Base-by-base conservation (phyloP, 2,888 invertebrate species). In the Hecatera dysodea region DNA sequence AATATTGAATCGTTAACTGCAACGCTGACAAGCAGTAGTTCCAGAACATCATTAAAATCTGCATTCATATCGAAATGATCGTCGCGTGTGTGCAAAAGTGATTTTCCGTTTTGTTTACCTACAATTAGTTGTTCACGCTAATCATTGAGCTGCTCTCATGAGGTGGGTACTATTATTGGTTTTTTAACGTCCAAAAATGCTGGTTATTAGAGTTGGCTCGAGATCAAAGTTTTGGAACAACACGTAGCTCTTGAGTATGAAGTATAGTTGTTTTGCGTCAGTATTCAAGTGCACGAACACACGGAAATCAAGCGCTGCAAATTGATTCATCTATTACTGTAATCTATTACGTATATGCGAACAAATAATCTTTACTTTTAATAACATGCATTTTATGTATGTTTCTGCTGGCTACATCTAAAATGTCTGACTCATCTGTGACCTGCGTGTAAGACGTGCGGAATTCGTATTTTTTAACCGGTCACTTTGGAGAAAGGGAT, bases 81-180 rank as follows among this genome's bases (percentile, higher is more conserved):
- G 6, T 46, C 66, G 65, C n/a, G 46, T 59, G 67, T 67, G 69
- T 72, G 17, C 33, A 63, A 66, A 60, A 70, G 77, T 83, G 81
- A 72, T 72, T 74, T 71, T 52, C 64, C 36, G 61, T 67, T 74
- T 80, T 83, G 83, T 85, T 87, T 84, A 83, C 76, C 64, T 79
- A 72, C 52, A 67, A 75, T 68, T 56, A 75, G 66, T 80, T 78
- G 76, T 61, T 83, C 68, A 52, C 63, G 77, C 59, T 79, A 64
- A 75, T 74, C 60, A 62, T 74, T 74, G 69, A 62, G 75, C 64
- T 69, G 65, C 69, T 73, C 63, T 70, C 79, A 81, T 77, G 85
- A 89, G 90, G 89, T 89, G 67, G 64, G 88, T 88, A 86, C 73
- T 75, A 81, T 60, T 69, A 76, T 76, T 76, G 42, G 53, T 75